Evolutionary conservation across 2,888 invertebrate genomes (phyloP), one percentile per base, ranked within the genome.

Genomic region (Agrenia bidenticulata): DNA sequence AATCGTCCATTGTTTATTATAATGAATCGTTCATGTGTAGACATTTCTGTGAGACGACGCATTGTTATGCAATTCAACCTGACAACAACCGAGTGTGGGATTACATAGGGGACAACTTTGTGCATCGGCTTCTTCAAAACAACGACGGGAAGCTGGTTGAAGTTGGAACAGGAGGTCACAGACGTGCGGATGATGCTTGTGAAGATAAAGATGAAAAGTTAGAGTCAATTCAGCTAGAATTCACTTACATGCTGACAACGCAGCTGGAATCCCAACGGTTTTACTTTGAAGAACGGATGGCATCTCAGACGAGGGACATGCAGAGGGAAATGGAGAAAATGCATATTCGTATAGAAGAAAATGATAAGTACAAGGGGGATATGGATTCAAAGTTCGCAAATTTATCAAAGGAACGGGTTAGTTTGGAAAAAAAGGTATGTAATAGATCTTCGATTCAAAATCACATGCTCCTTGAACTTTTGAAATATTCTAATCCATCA

Each of bases 41-140:
- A 67, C 99, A 99, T 80, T 99, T 93, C 81, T 84, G 90, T 63
- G 90, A 92, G 63, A 96, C 99, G 0, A 92, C 94, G 76, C 99
- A 99, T 81, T 96, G 96, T 19, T 99, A 95, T 78, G 94, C 97
- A 4, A 86, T 99, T 84, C 96, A 99, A 79, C 82, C 98, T 64
- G 97, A 96, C 1, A 94, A 93, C 51, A 94, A 96, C 78, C 84
- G 95, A 58, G 99, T 99, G 0, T 99, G 99, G 99, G 99, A 99
- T 79, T 99, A 99, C 80, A 96, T 96, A 59, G 97, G 97, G 75
- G 95, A 96, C 81, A 94, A 93, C 81, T 96, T 94, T 82, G 95
- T 95, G 9, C 96, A 96, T 82, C 87, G 99, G 15, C 83, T 99
- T 42, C 87, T 99, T 23, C 97, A 97, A 82, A 97, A 94, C 81